Evolutionary conservation across 2,113 vertebrate species (phyloP), one percentile per base, ranked within the genome.

Genomic region (Rousettus leschenaultii): DNA sequence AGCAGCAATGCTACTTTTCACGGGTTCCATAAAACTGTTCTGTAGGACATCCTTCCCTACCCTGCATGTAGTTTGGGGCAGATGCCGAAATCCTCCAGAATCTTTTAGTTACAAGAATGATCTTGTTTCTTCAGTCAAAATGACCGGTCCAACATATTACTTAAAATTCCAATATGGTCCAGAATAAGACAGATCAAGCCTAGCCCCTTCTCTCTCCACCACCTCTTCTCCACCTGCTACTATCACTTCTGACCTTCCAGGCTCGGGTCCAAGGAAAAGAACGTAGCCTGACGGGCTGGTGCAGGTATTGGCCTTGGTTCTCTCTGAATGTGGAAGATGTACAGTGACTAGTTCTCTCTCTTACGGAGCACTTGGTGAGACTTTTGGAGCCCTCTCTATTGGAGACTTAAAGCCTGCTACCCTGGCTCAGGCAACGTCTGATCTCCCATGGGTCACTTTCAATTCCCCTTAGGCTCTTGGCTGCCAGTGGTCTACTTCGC

Each of bases 271-370:
- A 14, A 24, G 24, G 18, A 40, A 11, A 80, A 55, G 71, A 45
- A 55, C 8, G 2, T 2, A 55, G 40, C 48, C 57, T 51, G n/a
- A 4, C 0, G 0, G 38, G 26, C 16, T 16, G 5, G 1, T 24
- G 5, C 45, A 96, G 55, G 9, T 22, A 22, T n/a, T 1, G 2
- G 28, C n/a, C 0, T 45, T 38, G 77, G 14, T n/a, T 59, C 71
- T n/a, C 15, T 86, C 57, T n/a, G 59, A n/a, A 51, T 22, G 2
- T 22, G 73, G 73, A 24, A 24, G 48, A 19, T 35, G 53, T 18
- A 40, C 61, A 57, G 61, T 65, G 61, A 14, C 33, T 30, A 45
- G 33, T 19, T 84, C 45, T n/a, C 59, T 22, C 43, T 51, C 21
- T 26, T 3, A 16, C 0, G n/a, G 24, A n/a, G 11, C 11, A 51